These are phyloP conservation scores for Halcyon senegalensis DNA, from an alignment of 2,113 vertebrate species.

Conservation along the genomic window DNA sequence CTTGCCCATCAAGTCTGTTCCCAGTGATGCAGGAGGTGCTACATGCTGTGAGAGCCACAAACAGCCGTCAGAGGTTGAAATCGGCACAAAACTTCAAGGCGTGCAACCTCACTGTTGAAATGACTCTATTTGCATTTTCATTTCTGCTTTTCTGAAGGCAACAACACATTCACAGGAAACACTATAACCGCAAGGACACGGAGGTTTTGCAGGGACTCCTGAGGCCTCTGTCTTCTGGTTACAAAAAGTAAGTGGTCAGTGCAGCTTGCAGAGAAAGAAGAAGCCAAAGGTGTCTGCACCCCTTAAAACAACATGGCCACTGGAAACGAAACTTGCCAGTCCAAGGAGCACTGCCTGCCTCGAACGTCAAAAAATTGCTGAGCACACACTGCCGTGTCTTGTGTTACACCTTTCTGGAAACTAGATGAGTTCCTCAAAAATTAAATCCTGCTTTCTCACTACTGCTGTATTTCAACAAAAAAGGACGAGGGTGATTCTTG, in stretches of 20 bases:
- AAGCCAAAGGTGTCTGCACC: background rate
- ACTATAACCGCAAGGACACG: background rate
- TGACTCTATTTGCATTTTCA: background rate
- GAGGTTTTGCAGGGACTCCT: background rate
- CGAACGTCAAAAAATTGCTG: background rate
- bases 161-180: fast-evolving
- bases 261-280: background rate
- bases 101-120: fast-evolving
- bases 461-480: background rate
- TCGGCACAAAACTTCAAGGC: fast-evolving
- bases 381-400: background rate
- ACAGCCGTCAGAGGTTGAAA: background rate
- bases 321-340: background rate
- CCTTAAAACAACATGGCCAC: background rate
- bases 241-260: background rate
- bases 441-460: background rate
- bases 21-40: background rate
- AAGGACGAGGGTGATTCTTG: fast-evolving
- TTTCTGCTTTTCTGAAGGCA: background rate
- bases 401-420: background rate
- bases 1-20: background rate
- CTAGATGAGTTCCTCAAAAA: background rate
- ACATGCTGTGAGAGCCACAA: background rate
- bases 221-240: background rate
- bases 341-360: background rate